Base-by-base conservation (phyloP, 2,113 vertebrate genomes). In the Trichomycterus rosablanca region DNA sequence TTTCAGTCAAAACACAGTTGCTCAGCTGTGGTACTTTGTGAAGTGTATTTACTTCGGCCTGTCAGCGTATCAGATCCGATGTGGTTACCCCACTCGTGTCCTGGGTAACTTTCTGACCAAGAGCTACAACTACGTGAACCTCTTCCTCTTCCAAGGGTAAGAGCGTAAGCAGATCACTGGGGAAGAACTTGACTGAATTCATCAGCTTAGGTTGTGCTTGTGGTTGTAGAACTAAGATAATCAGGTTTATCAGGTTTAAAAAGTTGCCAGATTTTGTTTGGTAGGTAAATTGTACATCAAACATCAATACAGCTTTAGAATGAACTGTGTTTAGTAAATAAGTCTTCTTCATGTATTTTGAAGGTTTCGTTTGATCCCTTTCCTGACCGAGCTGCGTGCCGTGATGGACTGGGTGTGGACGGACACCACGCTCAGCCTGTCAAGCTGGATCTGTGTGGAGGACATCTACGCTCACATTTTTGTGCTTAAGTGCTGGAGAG, bases 341-440 rank as follows among this genome's bases (percentile, higher is more conserved):
- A 18, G n/a, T 48, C 44, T 37, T 20, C 14, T 59, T 4, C 57
- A 8, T 71, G n/a, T 66, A 18, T 46, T 6, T 23, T 51, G 49
- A 79, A 99, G 96, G 75, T 99, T 99, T 77, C 95, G 95, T 10
- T 77, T 97, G 23, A 93, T 99, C 34, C 96, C 96, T 0, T 99
- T 99, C 78, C 78, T 99, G 79, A 98, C 93, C 0, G 96, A 99
- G 82, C 81, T 99, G 75, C 87, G 96, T 53, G 95, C 96, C 0
- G 94, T 98, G 75, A 98, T 98, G 96, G 96, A 98, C 85, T 98
- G 95, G 96, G 96, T 98, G 60, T 98, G 96, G 95, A 98, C 95
- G 3, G 96, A 98, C 66, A 98, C 96, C 2, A 97, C 95, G 1
- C 85, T 98, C 78, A 97, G 94, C 68, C 87, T 98, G 76, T 98